A percentile compares a stretch with the other conserved stretches of the same genome.
Conservation (phyloP, 2,888 invertebrate genomes). For the Julus scandinavius region DNA sequence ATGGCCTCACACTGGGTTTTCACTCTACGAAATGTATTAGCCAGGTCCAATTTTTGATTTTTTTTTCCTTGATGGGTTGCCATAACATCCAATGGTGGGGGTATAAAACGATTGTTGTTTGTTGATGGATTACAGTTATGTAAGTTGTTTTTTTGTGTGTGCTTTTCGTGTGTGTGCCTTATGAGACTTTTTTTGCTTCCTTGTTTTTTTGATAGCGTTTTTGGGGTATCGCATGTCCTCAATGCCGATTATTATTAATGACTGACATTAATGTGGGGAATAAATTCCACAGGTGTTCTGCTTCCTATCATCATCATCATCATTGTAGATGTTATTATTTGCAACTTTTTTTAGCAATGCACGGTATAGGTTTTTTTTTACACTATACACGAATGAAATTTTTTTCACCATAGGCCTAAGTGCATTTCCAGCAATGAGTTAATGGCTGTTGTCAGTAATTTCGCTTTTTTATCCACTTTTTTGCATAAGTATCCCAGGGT, state of each 20-base stretch:
- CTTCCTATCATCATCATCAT: slow-evolving; percentile 32
- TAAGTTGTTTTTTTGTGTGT: background rate
- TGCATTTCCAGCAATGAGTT: slow-evolving; percentile 49
- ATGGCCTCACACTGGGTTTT: slow-evolving; percentile 41
- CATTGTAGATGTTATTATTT: background rate
- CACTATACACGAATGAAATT: background rate
- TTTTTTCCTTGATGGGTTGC: background rate
- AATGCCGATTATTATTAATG: slow-evolving; percentile 49
- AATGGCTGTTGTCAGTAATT: slow-evolving; percentile 50
- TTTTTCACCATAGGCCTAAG: slow-evolving; percentile 9
- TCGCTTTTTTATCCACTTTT: background rate
- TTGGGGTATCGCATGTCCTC: slow-evolving; percentile 33
- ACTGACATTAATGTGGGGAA: slow-evolving; percentile 49
- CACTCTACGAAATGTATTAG: slow-evolving; percentile 37
- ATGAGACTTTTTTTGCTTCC: slow-evolving; percentile 31
- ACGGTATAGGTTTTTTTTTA: background rate
- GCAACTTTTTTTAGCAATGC: background rate
- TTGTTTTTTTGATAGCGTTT: slow-evolving; percentile 5
- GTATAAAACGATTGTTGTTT: background rate
- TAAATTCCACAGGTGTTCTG: slow-evolving; percentile 50
- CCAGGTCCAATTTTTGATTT: background rate
- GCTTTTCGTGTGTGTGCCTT: background rate
- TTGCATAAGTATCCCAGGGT: slow-evolving; percentile 29
- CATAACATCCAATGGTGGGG: background rate
- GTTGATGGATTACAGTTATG: slow-evolving; percentile 2